phyloP scores from a whole-genome alignment of 2,888 invertebrate genomes.

The Lydus trimaculatus region DNA sequence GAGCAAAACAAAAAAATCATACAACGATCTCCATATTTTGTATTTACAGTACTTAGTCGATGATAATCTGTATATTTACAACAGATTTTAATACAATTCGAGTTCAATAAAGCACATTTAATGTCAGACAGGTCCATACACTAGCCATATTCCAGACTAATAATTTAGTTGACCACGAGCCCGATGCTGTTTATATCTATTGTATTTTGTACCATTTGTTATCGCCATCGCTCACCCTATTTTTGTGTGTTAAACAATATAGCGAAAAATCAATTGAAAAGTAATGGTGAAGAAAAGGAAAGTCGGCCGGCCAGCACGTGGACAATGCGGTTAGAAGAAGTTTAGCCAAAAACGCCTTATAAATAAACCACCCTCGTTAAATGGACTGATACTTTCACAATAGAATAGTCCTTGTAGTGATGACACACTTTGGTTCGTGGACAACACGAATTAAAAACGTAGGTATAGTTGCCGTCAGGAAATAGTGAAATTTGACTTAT shows the following conservation, averaged over 20 bases:
- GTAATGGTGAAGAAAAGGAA: neutral
- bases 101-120: constrained; percentile 49
- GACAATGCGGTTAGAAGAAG: neutral
- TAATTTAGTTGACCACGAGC: constrained; percentile 47
- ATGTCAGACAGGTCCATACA: constrained; percentile 38
- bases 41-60: constrained; percentile 29
- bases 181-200: constrained; percentile 33
- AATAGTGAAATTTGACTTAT: too few relatives aligned
- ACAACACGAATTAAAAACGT: too few relatives aligned
- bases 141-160: constrained; percentile 39
- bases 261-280: neutral
- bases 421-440: neutral
- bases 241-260: neutral
- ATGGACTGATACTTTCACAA: neutral
- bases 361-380: neutral
- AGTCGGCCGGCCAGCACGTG: neutral
- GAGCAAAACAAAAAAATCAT: too few relatives aligned
- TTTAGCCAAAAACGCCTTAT: neutral
- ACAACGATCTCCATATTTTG: constrained; percentile 32
- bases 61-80: constrained; percentile 49
- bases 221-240: constrained; percentile 11
- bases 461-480: too few relatives aligned
- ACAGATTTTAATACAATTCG: too few relatives aligned
- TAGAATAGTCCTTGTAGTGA: too few relatives aligned
- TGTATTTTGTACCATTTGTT: constrained; percentile 35